phyloP scores from a whole-genome alignment of 2,797 vertebrate genomes.

The Ceyx erithaca region DNA sequence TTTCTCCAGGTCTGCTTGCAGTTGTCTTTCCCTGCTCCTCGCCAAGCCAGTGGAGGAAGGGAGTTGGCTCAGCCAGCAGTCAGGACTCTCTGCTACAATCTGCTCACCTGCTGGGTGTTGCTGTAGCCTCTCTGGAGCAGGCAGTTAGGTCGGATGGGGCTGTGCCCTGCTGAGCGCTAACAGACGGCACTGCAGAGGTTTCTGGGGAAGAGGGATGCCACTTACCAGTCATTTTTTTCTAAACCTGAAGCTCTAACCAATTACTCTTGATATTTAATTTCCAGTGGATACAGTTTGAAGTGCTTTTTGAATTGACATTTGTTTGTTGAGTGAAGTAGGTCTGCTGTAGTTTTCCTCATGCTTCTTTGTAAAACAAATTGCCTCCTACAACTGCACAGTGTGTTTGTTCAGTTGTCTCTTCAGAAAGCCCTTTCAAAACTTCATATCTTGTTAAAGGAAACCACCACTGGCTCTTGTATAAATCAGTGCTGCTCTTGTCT shows the following conservation, averaged over 20 bases:
- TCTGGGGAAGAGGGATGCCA: not conserved
- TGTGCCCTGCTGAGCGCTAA: accelerated
- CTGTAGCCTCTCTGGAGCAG: not conserved
- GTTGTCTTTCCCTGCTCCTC: not conserved
- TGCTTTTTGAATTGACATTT: constrained; percentile 35
- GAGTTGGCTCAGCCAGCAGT: not conserved
- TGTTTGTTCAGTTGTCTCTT: constrained; percentile 36
- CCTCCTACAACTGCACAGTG: constrained; percentile 8
- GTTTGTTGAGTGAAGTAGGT: constrained; percentile 8
- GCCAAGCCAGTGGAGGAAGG: not conserved
- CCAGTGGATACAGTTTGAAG: not conserved
- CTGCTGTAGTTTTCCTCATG: not conserved
- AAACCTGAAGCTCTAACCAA: constrained; percentile 17
- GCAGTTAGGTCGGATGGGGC: not conserved
- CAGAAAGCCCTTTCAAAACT: not conserved
- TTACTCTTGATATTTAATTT: constrained; percentile 12
- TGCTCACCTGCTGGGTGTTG: not conserved
- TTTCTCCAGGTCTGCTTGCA: not conserved
- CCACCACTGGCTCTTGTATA: not conserved
- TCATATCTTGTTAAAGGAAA: constrained; percentile 12
- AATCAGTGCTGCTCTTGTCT: not conserved
- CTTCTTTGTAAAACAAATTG: constrained; percentile 44
- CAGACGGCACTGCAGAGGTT: accelerated
- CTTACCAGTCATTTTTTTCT: not conserved
- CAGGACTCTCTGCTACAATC: not conserved